Base-by-base conservation (phyloP, 1,140 invertebrate genomes). In the Brachionus manjavacas region DNA sequence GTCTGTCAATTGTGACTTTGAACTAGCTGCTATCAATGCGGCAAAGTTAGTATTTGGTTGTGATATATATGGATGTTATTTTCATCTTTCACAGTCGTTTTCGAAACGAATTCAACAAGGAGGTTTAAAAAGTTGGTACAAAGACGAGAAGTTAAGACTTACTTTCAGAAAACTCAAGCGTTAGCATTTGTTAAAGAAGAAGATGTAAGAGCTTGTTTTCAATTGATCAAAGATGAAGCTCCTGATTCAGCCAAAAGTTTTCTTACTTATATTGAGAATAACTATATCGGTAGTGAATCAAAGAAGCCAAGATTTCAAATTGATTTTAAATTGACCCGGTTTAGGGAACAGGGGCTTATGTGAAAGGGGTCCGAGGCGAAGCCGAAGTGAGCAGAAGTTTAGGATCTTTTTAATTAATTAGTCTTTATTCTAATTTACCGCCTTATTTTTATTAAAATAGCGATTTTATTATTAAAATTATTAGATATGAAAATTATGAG, bases 181-280 rank as follows among this genome's bases (percentile, higher is more conserved):
- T 31, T 68, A 68, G 64, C 64, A 12, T 68, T 68, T 68, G 25
- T 68, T 4, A 0, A 0, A 68, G 25, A 31, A 31, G 64, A 68
- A 35, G 64, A 68, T 68, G 64, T 31, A 31, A 66, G 28, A 66
- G 64, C 23, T 25, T 66, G 64, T 31, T 66, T 66, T 66, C 4
- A 66, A 66, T 28, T 66, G 64, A 66, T 66, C 64, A 66, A 66
- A 66, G 64, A 66, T 66, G 64, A 66, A 28, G 64, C 64, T 25
- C 23, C 64, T 28, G 31, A 31, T 12, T 28, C 64, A 66, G 64
- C 64, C 23, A 66, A 25, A 66, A 66, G 64, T 66, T 66, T 66
- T 66, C 28, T 66, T 28, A 66, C 64, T 28, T 66, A 66, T 66
- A 66, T 66, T 66, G 64, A 66, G 28, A 66, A 66, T 31, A 66